Base-by-base conservation (phyloP, 2,797 vertebrate species). In the Hyperoplus lanceolatus region DNA sequence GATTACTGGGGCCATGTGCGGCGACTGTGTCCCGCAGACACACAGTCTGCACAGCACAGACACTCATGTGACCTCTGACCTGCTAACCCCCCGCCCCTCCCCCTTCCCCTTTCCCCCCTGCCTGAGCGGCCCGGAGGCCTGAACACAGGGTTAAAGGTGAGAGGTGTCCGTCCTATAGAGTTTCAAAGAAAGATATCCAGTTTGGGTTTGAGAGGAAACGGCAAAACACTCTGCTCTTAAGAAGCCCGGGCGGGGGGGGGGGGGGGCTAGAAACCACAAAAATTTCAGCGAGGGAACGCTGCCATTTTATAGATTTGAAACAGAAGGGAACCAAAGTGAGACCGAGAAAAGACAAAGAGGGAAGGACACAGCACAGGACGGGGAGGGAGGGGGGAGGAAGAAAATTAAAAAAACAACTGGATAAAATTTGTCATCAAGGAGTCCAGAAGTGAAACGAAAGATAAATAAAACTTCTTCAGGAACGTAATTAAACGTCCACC, bases 31-130 rank as follows among this genome's bases (percentile, higher is more conserved):
- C 78, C 90, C 56, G 80, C 89, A 95, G 94, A 95, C 95, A 90
- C 82, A 85, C 81, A 91, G 95, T 95, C 95, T 95, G 90, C 91
- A 81, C 87, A 74, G 79, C 85, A 81, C 79, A 91, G 93, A 90
- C 91, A 85, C 87, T 84, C 86, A 80, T 77, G 73, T 74, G 85
- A 89, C 91, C 91, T 76, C 75, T 81, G 87, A 91, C 91, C 94
- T 85, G 63, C 77, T 85, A 87, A 90, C 80, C 80, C 82, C 83
- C 74, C 55, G n/a, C 45, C 69, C 51, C 60, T 46, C 18, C 66
- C 51, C 60, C 50, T 18, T 5, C 65, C 53, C 57, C 50, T n/a
- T 1, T 18, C 51, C 53, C 53, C 10, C 16, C 53, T 14, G 68
- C 83, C 81, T 63, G 84, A 91, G 90, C 68, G 53, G 87, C 91